A percentile compares a stretch with the other conserved stretches of the same genome.
phyloP scores from a whole-genome alignment of 2,797 vertebrate genomes.

The Danio jaintianensis region DNA sequence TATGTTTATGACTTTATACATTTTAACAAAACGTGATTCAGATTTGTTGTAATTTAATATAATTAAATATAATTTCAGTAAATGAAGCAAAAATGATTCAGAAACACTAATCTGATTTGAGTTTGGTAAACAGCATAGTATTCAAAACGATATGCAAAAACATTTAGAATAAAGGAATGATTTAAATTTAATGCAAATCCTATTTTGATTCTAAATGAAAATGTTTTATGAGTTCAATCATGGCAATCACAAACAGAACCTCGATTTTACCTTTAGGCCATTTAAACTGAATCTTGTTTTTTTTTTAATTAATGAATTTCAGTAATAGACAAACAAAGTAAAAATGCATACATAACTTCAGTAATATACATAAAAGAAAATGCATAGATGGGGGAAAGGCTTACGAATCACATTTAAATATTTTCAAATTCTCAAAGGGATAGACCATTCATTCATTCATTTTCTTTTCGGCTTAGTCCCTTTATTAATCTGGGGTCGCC shows the following conservation, averaged over 20 bases:
- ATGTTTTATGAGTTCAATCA: not conserved
- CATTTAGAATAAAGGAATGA: not conserved
- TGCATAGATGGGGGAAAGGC: too few relatives aligned
- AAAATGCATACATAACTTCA: too few relatives aligned
- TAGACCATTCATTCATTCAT: too few relatives aligned
- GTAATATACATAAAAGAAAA: too few relatives aligned
- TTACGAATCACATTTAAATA: too few relatives aligned
- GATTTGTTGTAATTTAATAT: not conserved
- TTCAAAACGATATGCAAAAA: not conserved
- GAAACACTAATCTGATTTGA: not conserved
- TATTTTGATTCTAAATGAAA: not conserved
- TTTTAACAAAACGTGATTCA: not conserved
- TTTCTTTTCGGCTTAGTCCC: too few relatives aligned
- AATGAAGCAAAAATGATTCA: not conserved
- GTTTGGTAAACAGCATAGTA: not conserved
- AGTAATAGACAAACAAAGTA: too few relatives aligned
- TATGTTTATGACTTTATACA: not conserved
- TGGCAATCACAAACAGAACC: not conserved
- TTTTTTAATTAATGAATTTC: too few relatives aligned
- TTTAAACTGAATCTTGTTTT: too few relatives aligned
- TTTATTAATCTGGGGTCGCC: too few relatives aligned
- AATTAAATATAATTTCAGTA: not conserved
- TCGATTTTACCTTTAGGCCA: not conserved
- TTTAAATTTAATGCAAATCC: not conserved
- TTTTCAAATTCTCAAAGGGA: too few relatives aligned